These are phyloP conservation scores for Xenotilapia longispinis DNA, from an alignment of 2,113 vertebrate genomes.

Conservation along the genomic window DNA sequence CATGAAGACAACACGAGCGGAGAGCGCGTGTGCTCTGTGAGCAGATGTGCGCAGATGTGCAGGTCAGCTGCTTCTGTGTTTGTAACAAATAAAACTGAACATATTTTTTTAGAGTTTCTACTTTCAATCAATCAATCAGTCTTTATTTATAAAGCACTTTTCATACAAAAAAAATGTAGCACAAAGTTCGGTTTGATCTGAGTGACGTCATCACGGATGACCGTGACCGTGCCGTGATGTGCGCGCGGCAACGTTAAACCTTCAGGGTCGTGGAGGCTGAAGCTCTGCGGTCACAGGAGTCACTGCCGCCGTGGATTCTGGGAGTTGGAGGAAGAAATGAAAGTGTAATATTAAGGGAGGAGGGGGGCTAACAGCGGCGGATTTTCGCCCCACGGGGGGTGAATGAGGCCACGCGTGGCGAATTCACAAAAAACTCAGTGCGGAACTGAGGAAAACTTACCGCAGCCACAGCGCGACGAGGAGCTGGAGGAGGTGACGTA, in stretches of 20 bases:
- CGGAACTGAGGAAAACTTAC: background rate
- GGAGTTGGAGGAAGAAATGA: background rate
- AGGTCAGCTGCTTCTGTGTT: background rate
- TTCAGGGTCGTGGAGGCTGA: background rate
- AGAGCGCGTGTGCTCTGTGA: background rate
- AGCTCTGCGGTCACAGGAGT: background rate
- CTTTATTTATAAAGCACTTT: too few relatives aligned
- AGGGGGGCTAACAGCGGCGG: background rate
- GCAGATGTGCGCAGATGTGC: fast-evolving
- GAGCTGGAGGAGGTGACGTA: conserved; percentile 26
- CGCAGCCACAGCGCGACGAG: background rate
- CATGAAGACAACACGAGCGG: background rate
- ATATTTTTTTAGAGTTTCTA: fast-evolving
- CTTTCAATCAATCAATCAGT: background rate
- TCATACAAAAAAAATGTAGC: too few relatives aligned
- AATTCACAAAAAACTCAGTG: background rate
- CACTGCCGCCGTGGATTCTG: background rate
- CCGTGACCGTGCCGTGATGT: background rate
- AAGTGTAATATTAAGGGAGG: background rate
- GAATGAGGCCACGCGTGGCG: background rate
- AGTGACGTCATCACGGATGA: background rate
- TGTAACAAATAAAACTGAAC: fast-evolving
- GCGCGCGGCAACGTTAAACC: background rate
- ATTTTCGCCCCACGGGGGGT: background rate
- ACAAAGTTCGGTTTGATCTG: background rate